These are phyloP conservation scores for Heterotilapia buettikoferi DNA, from an alignment of 2,113 vertebrate genomes.

Conservation along the genomic window DNA sequence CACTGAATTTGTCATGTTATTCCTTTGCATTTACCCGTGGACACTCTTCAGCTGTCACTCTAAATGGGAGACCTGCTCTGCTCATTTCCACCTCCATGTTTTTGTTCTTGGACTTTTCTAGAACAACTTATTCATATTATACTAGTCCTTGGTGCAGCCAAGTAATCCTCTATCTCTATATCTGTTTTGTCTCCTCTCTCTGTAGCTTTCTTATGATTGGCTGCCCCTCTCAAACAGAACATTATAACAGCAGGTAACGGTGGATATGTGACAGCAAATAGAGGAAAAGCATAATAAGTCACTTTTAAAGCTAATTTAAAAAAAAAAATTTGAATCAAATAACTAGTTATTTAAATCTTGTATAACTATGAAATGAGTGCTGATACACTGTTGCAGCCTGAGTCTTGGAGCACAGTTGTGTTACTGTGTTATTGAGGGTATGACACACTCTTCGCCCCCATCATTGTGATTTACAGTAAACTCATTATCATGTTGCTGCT, in stretches of 20 bases:
- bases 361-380: not conserved
- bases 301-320: not conserved
- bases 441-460: not conserved
- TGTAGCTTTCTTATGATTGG: not conserved
- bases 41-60: not conserved
- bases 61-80: not conserved
- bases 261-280: too few relatives aligned
- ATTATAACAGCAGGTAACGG: not conserved
- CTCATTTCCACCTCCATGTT: rapidly evolving
- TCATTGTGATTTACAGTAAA: not conserved
- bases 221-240: not conserved
- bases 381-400: rapidly evolving
- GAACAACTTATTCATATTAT: not conserved
- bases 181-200: not conserved
- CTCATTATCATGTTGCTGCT: not conserved
- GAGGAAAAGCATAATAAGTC: rapidly evolving
- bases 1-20: not conserved
- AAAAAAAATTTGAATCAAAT: not conserved
- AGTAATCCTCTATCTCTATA: too few relatives aligned
- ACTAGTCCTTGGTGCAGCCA: not conserved
- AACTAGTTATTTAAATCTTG: not conserved
- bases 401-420: rapidly evolving
- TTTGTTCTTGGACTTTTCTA: not conserved
- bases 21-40: not conserved
- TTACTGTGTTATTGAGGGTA: not conserved